A percentile compares a stretch with the other conserved stretches of the same genome.
phyloP scores from a whole-genome alignment of 2,113 vertebrate genomes.

The Esox niger region DNA sequence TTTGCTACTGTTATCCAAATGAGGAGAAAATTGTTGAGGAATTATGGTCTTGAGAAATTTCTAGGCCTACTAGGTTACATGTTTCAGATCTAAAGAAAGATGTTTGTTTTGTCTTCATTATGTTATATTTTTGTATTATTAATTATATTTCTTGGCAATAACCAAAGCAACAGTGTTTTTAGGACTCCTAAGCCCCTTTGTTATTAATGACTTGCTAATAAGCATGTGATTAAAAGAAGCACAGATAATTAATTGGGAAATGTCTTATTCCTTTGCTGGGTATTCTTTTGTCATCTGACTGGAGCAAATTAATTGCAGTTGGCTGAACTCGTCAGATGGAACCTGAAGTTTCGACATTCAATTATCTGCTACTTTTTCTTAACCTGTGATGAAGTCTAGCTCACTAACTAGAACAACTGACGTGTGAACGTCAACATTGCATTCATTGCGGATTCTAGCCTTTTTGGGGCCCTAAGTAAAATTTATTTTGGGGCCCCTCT shows the following conservation, averaged over 20 bases:
- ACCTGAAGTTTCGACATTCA: constrained; percentile 5
- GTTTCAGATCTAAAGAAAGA: neutral
- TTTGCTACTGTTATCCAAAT: neutral
- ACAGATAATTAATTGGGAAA: constrained; percentile 20
- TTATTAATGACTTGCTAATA: constrained; percentile 38
- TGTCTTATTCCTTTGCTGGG: constrained; percentile 25
- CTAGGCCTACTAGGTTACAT: neutral
- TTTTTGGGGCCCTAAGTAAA: too few relatives aligned
- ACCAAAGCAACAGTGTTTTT: constrained; percentile 14
- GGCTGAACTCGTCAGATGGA: constrained; percentile 9
- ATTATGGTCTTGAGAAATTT: neutral
- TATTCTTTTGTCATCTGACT: constrained; percentile 8
- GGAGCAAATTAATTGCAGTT: constrained; percentile 24
- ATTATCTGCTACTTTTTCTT: constrained; percentile 15
- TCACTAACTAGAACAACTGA: neutral
- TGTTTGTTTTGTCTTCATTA: constrained; percentile 11
- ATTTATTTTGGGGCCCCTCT: too few relatives aligned
- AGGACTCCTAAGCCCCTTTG: constrained; percentile 8
- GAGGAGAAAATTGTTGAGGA: neutral
- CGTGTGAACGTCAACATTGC: too few relatives aligned
- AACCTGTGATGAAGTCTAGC: neutral
- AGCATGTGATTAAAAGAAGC: constrained; percentile 28
- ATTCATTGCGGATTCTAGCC: too few relatives aligned
- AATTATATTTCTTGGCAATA: constrained; percentile 18
- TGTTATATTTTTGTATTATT: constrained; percentile 5